Percentiles rank a stretch among this genome's conserved stretches.
Evolutionary conservation across 2,888 invertebrate genomes (phyloP).

Genomic region (Tenthredo amoena): DNA sequence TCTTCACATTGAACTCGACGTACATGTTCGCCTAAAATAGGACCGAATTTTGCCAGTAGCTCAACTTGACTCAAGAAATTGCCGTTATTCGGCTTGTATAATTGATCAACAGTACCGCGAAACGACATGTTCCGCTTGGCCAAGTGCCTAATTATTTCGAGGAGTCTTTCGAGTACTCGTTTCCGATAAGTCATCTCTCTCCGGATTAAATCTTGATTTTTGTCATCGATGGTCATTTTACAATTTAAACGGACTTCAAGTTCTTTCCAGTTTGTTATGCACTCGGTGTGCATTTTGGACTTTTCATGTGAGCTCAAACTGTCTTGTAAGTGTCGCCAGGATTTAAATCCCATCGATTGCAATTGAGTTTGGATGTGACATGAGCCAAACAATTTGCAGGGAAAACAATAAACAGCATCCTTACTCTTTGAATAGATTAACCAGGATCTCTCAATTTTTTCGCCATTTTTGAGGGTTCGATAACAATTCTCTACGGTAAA

Average conservation of each 20-base stretch:
- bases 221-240: slow-evolving; percentile 49
- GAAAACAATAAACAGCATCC: slow-evolving; percentile 55
- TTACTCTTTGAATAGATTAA: slow-evolving; percentile 54
- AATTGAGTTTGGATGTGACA: slow-evolving; percentile 44
- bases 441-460: slow-evolving; percentile 55
- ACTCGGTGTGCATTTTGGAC: slow-evolving; percentile 48
- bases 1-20: slow-evolving; percentile 42
- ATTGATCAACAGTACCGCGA: slow-evolving; percentile 56
- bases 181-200: slow-evolving; percentile 56
- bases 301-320: slow-evolving; percentile 50
- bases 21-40: slow-evolving; percentile 51
- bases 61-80: slow-evolving; percentile 59
- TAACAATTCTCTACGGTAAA: slow-evolving; percentile 18
- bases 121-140: slow-evolving; percentile 59
- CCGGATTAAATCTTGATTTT: slow-evolving; percentile 49
- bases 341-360: slow-evolving; percentile 48
- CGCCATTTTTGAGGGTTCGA: slow-evolving; percentile 51
- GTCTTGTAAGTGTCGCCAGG: slow-evolving; percentile 51
- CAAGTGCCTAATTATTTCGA: slow-evolving; percentile 55
- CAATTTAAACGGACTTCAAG: slow-evolving; percentile 46
- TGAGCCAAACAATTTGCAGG: slow-evolving; percentile 52
- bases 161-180: slow-evolving; percentile 56
- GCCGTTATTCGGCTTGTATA: slow-evolving; percentile 58
- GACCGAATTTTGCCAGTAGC: slow-evolving; percentile 54
- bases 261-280: slow-evolving; percentile 38